Conservation (phyloP, 2,797 vertebrate species). For the Coranthus polyacanthus region DNA sequence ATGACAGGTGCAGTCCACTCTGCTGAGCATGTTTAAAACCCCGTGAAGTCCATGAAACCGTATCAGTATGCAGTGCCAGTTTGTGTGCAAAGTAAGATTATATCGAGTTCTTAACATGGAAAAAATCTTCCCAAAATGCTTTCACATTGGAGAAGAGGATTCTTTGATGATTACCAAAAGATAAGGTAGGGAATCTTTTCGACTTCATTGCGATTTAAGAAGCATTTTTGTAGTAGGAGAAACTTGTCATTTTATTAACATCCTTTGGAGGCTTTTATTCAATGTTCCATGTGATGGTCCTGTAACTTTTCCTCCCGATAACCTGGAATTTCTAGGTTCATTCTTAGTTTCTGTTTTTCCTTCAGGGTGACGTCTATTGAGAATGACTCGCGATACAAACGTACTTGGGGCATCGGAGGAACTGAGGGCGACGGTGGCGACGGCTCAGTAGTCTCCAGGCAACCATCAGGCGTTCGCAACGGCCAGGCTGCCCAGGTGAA, state of each 20-base stretch:
- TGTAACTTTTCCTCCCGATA: too few species aligned
- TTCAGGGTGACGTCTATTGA: conserved; percentile 92
- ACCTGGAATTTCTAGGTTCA: background rate
- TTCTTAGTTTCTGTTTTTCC: conserved; percentile 3
- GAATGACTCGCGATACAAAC: conserved; percentile 88
- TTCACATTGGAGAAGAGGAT: conserved; percentile 68
- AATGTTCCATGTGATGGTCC: background rate
- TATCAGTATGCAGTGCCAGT: background rate
- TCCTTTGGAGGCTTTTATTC: background rate
- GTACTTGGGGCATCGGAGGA: conserved; percentile 88
- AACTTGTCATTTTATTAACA: background rate
- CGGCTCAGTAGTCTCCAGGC: conserved; percentile 86
- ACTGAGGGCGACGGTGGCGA: conserved; percentile 57
- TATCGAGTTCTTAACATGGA: conserved; percentile 53
- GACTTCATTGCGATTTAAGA: background rate
- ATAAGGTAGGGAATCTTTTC: conserved; percentile 69
- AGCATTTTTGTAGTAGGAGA: background rate
- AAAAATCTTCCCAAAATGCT: conserved; percentile 71
- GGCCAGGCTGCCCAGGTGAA: conserved; percentile 77
- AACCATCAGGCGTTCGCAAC: conserved; percentile 86
- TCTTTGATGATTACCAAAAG: conserved; percentile 72
- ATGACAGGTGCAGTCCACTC: background rate
- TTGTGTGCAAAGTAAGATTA: conserved; percentile 21
- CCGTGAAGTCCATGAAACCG: conserved; percentile 4
- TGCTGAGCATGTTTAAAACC: background rate